Conservation (phyloP, 2,113 vertebrate genomes). For the Menura novaehollandiae region DNA sequence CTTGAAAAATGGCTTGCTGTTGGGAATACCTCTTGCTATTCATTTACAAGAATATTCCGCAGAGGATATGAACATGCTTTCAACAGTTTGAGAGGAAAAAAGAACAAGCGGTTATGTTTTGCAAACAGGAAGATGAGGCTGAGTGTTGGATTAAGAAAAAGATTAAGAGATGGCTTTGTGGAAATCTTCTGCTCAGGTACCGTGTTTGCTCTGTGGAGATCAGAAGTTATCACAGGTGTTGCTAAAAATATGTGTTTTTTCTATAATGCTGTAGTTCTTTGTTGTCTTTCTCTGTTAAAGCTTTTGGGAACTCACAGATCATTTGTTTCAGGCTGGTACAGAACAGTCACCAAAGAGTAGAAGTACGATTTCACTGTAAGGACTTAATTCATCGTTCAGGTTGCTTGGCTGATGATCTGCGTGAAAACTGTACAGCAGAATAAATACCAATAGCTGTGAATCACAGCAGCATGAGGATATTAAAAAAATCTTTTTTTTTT, state of each 20-base stretch:
- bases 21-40: constrained; percentile 12
- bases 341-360: not conserved
- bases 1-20: constrained; percentile 37
- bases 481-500: not conserved
- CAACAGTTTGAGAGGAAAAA: constrained; percentile 5
- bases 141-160: constrained; percentile 59
- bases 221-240: not conserved
- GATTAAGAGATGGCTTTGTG: constrained; percentile 50
- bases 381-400: not conserved
- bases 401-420: not conserved
- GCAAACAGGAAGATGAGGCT: constrained; percentile 48
- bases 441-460: not conserved
- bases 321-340: not conserved
- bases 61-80: not conserved
- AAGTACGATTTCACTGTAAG: not conserved
- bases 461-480: not conserved
- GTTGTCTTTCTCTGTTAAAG: not conserved
- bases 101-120: constrained; percentile 28
- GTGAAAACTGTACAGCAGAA: not conserved
- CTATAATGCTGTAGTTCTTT: not conserved
- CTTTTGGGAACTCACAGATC: not conserved
- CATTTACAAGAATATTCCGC: not conserved
- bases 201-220: not conserved
- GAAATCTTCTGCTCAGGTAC: constrained; percentile 48
- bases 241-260: not conserved